Evolutionary conservation across 2,113 vertebrate species (phyloP).

Genomic region (Fregetta grallaria): DNA sequence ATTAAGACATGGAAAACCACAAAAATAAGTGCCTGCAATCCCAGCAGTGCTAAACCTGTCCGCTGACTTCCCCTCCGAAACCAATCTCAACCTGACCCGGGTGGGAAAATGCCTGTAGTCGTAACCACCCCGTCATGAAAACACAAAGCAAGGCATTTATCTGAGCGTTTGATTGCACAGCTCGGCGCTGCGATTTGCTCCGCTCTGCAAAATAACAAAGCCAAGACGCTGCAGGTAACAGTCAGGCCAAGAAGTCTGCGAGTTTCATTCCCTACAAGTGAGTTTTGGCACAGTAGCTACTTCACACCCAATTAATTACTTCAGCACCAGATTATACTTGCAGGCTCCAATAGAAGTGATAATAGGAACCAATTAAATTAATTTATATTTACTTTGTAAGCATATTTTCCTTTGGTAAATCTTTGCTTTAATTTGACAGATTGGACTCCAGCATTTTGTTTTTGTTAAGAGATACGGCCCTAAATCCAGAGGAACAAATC

Average conservation of each 20-base stretch:
- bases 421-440: slow-evolving; percentile 35
- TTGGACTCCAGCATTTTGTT: neutral
- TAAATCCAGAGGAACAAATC: slow-evolving; percentile 1
- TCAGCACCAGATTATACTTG: slow-evolving; percentile 75
- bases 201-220: neutral
- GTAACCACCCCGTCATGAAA: neutral
- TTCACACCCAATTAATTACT: slow-evolving; percentile 81
- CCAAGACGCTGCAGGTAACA: slow-evolving; percentile 59
- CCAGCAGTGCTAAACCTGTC: neutral
- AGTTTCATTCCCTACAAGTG: slow-evolving; percentile 57
- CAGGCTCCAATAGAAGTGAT: slow-evolving; percentile 70
- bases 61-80: neutral
- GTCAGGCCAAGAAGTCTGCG: slow-evolving; percentile 45
- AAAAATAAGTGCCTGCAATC: neutral
- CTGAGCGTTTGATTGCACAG: neutral
- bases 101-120: neutral
- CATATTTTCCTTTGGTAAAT: slow-evolving; percentile 54
- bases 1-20: slow-evolving; percentile 7
- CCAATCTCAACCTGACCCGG: neutral
- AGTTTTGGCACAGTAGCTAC: slow-evolving; percentile 71
- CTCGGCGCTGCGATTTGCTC: neutral
- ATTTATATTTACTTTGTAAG: slow-evolving; percentile 64
- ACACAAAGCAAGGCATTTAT: neutral
- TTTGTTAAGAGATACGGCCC: neutral
- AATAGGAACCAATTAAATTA: slow-evolving; percentile 78